Evolutionary conservation across 2,113 vertebrate species (phyloP).

Genomic region (Pedionomus torquatus): DNA sequence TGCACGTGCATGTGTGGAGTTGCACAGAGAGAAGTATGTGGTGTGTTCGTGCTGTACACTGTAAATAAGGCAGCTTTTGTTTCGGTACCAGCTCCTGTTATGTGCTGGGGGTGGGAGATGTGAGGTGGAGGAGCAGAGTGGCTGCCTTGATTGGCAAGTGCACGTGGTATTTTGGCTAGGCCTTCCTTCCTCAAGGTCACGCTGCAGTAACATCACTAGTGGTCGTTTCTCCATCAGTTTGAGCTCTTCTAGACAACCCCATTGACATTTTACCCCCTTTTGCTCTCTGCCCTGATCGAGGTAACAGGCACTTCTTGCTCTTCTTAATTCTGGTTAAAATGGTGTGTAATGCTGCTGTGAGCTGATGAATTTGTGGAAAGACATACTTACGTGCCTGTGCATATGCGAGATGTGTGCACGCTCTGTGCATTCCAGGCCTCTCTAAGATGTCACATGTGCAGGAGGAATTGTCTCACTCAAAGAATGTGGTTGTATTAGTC

Average conservation of each 20-base stretch:
- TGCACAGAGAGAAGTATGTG: background rate
- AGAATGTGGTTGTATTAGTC: background rate
- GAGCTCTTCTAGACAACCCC: background rate
- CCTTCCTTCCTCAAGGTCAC: background rate
- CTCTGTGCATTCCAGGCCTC: background rate
- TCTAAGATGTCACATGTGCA: accelerated
- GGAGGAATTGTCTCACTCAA: background rate
- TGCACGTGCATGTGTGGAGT: accelerated
- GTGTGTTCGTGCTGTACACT: background rate
- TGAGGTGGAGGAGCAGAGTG: background rate
- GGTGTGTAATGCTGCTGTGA: background rate
- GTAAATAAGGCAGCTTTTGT: background rate
- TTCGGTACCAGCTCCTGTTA: background rate
- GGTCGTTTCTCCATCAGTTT: background rate
- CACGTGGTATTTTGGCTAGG: background rate
- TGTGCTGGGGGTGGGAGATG: background rate
- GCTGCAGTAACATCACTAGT: background rate
- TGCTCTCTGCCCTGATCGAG: background rate
- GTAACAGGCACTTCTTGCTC: background rate
- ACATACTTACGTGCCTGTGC: background rate
- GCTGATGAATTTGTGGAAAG: background rate
- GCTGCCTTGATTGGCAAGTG: background rate
- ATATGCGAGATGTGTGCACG: accelerated
- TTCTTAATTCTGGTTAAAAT: background rate
- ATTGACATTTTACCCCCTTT: background rate